Conservation (phyloP, 2,888 invertebrate genomes). For the Acrocera orbiculus region DNA sequence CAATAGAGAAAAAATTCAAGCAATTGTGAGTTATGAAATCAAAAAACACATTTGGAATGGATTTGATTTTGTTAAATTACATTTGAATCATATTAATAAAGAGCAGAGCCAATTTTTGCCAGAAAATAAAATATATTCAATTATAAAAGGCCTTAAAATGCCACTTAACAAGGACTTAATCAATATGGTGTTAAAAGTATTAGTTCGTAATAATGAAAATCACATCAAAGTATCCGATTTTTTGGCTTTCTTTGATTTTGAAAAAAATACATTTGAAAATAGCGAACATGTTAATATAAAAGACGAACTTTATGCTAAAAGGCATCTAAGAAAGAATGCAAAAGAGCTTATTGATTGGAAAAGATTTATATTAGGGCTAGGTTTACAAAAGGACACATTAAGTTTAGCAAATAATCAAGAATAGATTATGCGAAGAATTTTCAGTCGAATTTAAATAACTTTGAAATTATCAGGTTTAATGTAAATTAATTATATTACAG, state of each 20-base stretch:
- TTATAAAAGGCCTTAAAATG: constrained; percentile 49
- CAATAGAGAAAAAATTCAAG: constrained; percentile 34
- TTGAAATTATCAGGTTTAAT: too few species aligned
- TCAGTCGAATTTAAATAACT: too few species aligned
- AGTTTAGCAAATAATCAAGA: too few species aligned
- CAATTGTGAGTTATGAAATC: constrained; percentile 52
- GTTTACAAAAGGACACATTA: too few species aligned
- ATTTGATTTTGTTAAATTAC: constrained; percentile 41
- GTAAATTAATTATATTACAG: too few species aligned
- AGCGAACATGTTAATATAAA: too few species aligned
- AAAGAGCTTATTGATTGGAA: too few species aligned
- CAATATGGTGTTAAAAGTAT: constrained; percentile 42
- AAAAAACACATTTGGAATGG: constrained; percentile 58
- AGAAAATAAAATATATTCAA: constrained; percentile 40
- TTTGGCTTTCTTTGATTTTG: constrained; percentile 51
- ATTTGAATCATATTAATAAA: constrained; percentile 39
- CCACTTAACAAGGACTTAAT: constrained; percentile 50
- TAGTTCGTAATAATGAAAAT: constrained; percentile 45
- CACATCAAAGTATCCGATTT: constrained; percentile 51
- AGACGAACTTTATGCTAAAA: too few species aligned
- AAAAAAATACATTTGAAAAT: too few species aligned
- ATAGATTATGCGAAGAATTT: too few species aligned
- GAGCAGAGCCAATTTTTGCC: constrained; percentile 39
- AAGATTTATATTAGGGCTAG: too few species aligned
- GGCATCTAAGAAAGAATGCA: too few species aligned